phyloP scores from a whole-genome alignment of 1,140 invertebrate species.

The Hetaerina americana region DNA sequence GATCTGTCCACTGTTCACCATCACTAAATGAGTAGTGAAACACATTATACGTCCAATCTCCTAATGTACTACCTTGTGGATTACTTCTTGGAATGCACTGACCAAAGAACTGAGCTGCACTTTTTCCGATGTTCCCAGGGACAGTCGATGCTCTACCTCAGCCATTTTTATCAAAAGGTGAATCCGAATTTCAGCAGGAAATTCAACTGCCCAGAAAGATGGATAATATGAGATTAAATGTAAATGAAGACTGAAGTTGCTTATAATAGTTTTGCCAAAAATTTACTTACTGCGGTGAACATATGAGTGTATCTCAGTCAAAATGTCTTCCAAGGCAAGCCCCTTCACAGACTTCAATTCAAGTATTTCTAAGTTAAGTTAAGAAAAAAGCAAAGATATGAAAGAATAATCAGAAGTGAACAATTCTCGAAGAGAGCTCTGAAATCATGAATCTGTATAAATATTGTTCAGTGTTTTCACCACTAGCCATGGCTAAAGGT shows the following conservation, averaged over 20 bases:
- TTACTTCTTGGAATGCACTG: constrained; percentile 50
- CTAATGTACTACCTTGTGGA: background rate
- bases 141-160: constrained; percentile 64
- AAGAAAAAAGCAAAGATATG: background rate
- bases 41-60: too few species aligned
- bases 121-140: constrained; percentile 64
- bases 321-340: constrained; percentile 75
- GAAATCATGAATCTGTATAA: too few species aligned
- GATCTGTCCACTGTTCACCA: too few species aligned
- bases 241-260: constrained; percentile 1
- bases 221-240: constrained; percentile 2
- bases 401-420: too few species aligned
- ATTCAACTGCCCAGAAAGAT: constrained; percentile 54
- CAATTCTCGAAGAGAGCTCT: too few species aligned
- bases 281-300: constrained; percentile 67
- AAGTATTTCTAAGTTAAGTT: constrained; percentile 52
- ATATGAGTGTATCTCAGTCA: constrained; percentile 74
- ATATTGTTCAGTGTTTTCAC: too few species aligned
- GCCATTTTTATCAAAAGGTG: constrained; percentile 67
- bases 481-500: too few species aligned
- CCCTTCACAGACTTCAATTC: constrained; percentile 76
- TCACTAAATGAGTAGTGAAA: too few species aligned
- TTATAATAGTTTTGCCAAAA: background rate
- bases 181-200: constrained; percentile 59
- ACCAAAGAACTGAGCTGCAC: constrained; percentile 74